phyloP scores from a whole-genome alignment of 2,888 invertebrate species.

The Ashinkailepas kermadecensis region DNA sequence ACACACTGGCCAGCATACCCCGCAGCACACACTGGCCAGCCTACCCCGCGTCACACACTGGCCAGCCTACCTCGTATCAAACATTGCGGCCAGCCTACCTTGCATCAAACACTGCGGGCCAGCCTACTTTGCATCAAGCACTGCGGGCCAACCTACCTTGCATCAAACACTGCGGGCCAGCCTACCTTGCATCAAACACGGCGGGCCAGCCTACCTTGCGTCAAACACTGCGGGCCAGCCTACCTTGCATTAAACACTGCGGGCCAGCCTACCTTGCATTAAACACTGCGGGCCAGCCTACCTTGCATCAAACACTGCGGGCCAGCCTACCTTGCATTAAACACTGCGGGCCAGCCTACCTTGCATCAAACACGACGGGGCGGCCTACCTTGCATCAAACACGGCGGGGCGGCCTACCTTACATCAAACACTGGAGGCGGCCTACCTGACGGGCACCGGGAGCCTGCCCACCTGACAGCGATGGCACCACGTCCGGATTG shows the following conservation, averaged over 20 bases:
- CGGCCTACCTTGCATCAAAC: no score
- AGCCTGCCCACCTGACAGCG: not conserved
- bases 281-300: no score
- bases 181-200: not conserved
- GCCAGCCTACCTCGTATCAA: not conserved
- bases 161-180: not conserved
- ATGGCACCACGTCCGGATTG: constrained; percentile 13
- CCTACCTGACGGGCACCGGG: not conserved
- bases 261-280: no score
- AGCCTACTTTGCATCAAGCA: not conserved
- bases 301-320: not conserved
- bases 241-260: not conserved
- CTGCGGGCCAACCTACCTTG: not conserved
- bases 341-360: not conserved
- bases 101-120: not conserved
- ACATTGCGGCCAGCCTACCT: not conserved
- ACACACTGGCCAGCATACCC: not conserved
- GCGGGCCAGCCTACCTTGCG: not conserved
- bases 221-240: not conserved
- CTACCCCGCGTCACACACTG: not conserved
- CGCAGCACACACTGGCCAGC: not conserved
- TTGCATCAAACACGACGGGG: not conserved
- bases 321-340: not conserved
- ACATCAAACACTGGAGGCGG: no score
- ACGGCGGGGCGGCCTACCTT: no score